Percentiles rank a stretch among this genome's conserved stretches.
Evolutionary conservation across 2,888 invertebrate genomes (phyloP).

Genomic region (Labia minor): DNA sequence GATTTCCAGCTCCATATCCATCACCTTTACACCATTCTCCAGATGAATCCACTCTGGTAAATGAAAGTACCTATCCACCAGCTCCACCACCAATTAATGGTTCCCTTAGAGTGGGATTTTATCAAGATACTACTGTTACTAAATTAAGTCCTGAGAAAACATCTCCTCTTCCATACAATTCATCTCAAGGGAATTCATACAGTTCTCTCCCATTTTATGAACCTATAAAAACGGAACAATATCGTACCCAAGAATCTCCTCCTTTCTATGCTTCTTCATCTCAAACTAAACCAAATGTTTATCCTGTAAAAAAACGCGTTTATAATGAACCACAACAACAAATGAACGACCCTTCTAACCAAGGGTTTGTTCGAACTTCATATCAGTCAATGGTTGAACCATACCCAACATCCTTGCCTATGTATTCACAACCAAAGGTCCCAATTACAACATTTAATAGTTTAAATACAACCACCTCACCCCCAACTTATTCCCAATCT

Average conservation of each 20-base stretch:
- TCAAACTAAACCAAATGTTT: conserved; percentile 31
- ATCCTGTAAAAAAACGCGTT: conserved; percentile 53
- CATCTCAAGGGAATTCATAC: conserved; percentile 17
- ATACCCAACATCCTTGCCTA: not conserved
- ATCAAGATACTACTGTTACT: conserved; percentile 56
- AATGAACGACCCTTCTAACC: not conserved
- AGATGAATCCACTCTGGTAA: conserved; percentile 42
- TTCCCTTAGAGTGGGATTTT: conserved; percentile 75
- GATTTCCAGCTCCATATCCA: conserved; percentile 60
- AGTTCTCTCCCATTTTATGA: conserved; percentile 22
- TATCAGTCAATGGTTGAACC: not conserved
- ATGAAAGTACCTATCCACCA: conserved; percentile 36
- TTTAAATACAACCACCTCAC: not conserved
- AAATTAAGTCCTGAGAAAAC: conserved; percentile 31
- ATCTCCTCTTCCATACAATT: conserved; percentile 22
- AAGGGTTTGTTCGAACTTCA: not conserved
- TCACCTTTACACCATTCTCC: conserved; percentile 65
- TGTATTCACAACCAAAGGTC: not conserved
- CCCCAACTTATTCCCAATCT: conserved; percentile 20
- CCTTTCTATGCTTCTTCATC: conserved; percentile 18
- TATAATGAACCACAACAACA: conserved; percentile 40
- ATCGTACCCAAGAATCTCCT: not conserved
- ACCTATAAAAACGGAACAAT: conserved; percentile 19
- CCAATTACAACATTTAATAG: not conserved
- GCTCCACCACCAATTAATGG: conserved; percentile 65